Evolutionary conservation across 1,140 invertebrate species (phyloP), one percentile per base, ranked within the genome.

Genomic region (Philotrypesis tridentata): DNA sequence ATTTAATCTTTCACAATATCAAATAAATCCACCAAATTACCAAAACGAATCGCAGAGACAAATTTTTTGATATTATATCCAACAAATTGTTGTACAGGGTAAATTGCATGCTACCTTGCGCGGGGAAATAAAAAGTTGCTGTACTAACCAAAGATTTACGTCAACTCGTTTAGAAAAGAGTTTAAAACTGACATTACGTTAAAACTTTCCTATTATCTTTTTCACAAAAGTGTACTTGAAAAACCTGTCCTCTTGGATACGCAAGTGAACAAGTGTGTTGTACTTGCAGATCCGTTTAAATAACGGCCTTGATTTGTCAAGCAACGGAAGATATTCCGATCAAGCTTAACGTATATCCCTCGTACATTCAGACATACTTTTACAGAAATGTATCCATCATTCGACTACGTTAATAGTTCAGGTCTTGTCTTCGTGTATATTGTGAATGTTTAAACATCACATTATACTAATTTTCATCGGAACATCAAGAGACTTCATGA

Each of bases 121-220:
- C 4, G 17, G n/a, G 4, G 31, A 33, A 37, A 33, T 31, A 33
- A 70, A 37, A 70, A 70, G 67, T 37, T 70, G 31, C 21, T 2
- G 27, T 33, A 33, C 67, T 70, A 70, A 33, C 37, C 67, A 33
- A 21, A 70, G 67, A 70, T 70, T 70, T 70, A 70, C 67, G 31
- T 33, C 27, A 37, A 70, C 14, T 37, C 17, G 25, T 37, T 31
- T 33, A 29, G 31, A 11, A 70, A 70, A 70, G 31, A 8, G 31
- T 37, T 70, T 7, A 31, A 37, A 31, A n/a, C 31, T 33, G 21
- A 21, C n/a, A 31, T 70, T 37, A 70, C 31, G 31, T 70, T 33
- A 70, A 40, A 70, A 70, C 67, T 70, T 37, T 70, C n/a, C n/a
- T n/a, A n/a, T 37, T 37, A 29, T 70, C 31, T 70, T n/a, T 70